phyloP scores from a whole-genome alignment of 2,888 invertebrate species.

The Rhagophthalmus giganteus region DNA sequence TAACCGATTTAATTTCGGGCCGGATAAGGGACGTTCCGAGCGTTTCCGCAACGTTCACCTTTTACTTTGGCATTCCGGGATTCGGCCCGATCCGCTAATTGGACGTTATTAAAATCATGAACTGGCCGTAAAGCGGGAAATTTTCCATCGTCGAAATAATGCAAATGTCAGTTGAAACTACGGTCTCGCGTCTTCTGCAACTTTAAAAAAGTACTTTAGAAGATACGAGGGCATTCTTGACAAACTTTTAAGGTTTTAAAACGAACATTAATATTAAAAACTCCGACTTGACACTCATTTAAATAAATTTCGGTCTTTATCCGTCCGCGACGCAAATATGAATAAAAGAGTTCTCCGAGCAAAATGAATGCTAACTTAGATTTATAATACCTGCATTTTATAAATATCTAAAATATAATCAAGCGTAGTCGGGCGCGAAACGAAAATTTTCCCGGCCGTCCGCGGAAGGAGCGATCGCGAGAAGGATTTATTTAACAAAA shows the following conservation, averaged over 20 bases:
- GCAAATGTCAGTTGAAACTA: neutral
- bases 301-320: conserved; percentile 33
- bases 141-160: too few species aligned
- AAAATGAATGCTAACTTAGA: conserved; percentile 25
- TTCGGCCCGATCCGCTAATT: too few species aligned
- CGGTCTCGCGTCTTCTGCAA: neutral
- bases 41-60: too few species aligned
- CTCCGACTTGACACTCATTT: conserved; percentile 33
- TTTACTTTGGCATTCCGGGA: too few species aligned
- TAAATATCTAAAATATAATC: conserved; percentile 30
- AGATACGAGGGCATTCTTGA: conserved; percentile 23
- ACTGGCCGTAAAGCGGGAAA: too few species aligned
- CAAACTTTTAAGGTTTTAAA: conserved; percentile 28
- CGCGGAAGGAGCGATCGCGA: neutral
- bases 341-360: conserved; percentile 29
- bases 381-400: conserved; percentile 29
- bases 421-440: conserved; percentile 10
- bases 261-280: conserved; percentile 33
- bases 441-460: conserved; percentile 7
- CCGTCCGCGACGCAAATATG: conserved; percentile 28
- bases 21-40: too few species aligned
- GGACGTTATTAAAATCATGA: too few species aligned
- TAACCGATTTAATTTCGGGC: too few species aligned
- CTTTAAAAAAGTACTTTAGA: conserved; percentile 6
- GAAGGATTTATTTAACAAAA: conserved; percentile 5